Conservation (phyloP, 2,113 vertebrate genomes). For the Atlantisia rogersi region DNA sequence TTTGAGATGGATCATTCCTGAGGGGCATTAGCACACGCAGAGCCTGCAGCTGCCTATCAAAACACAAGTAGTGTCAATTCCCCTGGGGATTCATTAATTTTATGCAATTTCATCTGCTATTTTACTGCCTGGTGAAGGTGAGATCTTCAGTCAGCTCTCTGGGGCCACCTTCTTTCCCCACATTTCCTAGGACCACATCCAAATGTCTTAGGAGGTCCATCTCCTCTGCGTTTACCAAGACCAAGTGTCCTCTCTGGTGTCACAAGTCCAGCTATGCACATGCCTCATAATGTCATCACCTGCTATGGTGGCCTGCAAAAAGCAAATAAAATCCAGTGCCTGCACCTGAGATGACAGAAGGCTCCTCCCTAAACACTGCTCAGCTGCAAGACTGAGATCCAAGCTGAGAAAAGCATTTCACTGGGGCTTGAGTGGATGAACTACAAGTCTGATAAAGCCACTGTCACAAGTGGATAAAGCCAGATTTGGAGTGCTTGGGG, state of each 20-base stretch:
- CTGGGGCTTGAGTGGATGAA: neutral
- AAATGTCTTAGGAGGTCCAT: neutral
- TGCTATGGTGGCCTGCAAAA: neutral
- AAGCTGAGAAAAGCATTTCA: neutral
- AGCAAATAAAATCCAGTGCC: neutral
- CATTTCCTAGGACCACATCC: neutral
- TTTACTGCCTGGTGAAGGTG: neutral
- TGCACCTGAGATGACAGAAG: neutral
- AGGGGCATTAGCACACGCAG: neutral
- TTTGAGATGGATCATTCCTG: neutral
- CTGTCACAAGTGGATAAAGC: neutral
- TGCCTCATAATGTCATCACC: neutral
- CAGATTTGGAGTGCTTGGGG: neutral
- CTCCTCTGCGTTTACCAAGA: neutral
- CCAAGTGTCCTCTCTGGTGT: neutral
- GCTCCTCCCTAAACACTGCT: neutral
- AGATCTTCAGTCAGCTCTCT: neutral
- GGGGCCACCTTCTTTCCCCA: neutral
- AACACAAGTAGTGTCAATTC: neutral
- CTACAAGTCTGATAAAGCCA: neutral
- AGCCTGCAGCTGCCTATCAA: neutral
- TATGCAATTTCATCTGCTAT: neutral
- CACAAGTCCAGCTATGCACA: neutral
- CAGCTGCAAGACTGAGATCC: neutral
- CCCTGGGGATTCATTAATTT: neutral